A percentile compares a stretch with the other conserved stretches of the same genome.
phyloP scores from a whole-genome alignment of 2,113 vertebrate genomes.

The Lophura nycthemera region DNA sequence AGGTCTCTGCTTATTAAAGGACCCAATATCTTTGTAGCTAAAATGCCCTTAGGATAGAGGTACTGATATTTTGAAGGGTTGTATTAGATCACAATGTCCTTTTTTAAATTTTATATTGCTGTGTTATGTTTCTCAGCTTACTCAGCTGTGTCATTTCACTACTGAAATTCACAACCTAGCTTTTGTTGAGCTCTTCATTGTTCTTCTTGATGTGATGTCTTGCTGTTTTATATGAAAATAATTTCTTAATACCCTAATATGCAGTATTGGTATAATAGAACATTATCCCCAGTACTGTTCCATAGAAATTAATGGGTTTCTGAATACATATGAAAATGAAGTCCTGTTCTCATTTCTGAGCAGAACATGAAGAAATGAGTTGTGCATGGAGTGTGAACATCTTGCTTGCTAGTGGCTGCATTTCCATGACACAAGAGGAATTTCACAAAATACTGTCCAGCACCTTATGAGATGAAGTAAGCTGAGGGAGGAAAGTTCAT shows the following conservation, averaged over 20 bases:
- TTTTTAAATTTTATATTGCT: neutral
- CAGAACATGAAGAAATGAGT: neutral
- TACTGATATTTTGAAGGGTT: neutral
- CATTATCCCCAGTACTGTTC: neutral
- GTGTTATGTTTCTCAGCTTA: neutral
- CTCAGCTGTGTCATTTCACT: neutral
- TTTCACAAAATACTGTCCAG: neutral
- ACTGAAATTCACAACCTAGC: neutral
- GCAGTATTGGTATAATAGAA: neutral
- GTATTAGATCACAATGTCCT: neutral
- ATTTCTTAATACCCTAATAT: neutral
- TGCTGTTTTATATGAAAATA: neutral
- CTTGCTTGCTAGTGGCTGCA: neutral
- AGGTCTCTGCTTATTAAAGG: neutral
- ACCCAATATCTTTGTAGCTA: neutral
- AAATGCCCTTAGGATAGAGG: neutral
- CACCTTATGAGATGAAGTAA: neutral
- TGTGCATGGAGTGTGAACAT: neutral
- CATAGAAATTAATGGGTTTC: neutral
- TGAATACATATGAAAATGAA: neutral
- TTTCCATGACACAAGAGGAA: neutral
- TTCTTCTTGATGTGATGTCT: neutral
- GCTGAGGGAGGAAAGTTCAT: neutral
- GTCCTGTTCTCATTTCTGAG: neutral
- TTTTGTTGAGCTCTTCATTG: neutral